Evolutionary conservation across 2,113 vertebrate species (phyloP).

Genomic region (Manacus vitellinus): DNA sequence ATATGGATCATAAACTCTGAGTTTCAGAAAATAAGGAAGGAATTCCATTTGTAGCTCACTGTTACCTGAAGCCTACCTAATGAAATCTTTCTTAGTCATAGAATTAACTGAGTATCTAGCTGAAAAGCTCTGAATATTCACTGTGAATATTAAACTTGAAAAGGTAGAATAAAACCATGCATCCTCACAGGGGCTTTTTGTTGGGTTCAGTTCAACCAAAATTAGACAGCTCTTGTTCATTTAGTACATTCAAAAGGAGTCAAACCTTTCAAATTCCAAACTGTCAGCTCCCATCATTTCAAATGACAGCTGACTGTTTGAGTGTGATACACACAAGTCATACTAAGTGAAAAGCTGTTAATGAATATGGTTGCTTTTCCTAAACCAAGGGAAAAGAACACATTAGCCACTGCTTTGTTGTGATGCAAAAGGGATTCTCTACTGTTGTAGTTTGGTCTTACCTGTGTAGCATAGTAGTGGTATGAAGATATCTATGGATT

Average conservation of each 20-base stretch:
- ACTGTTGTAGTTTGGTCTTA: conserved; percentile 33
- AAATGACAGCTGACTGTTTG: conserved; percentile 73
- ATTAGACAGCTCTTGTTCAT: conserved; percentile 75
- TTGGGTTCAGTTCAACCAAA: conserved; percentile 69
- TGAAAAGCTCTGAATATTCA: conserved; percentile 73
- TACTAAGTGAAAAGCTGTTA: conserved; percentile 58
- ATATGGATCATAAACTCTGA: conserved; percentile 77
- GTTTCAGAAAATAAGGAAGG: conserved; percentile 76
- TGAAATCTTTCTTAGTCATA: conserved; percentile 75
- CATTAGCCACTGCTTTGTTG: conserved; percentile 39
- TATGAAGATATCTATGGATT: neutral
- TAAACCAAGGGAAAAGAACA: neutral
- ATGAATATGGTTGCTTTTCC: conserved; percentile 68
- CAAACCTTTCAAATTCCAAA: conserved; percentile 75
- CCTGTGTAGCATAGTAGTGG: conserved; percentile 7
- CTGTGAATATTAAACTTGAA: conserved; percentile 65
- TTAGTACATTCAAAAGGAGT: conserved; percentile 74
- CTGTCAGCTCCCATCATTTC: conserved; percentile 72
- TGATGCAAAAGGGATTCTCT: conserved; percentile 53
- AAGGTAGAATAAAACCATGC: conserved; percentile 73
- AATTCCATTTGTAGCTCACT: conserved; percentile 77
- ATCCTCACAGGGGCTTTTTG: conserved; percentile 68
- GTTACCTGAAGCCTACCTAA: conserved; percentile 79
- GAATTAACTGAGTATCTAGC: conserved; percentile 75
- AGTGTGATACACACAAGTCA: conserved; percentile 64